These are phyloP conservation scores for Pachliopta kotzebuea DNA, from an alignment of 2,888 invertebrate species.

Conservation along the genomic window DNA sequence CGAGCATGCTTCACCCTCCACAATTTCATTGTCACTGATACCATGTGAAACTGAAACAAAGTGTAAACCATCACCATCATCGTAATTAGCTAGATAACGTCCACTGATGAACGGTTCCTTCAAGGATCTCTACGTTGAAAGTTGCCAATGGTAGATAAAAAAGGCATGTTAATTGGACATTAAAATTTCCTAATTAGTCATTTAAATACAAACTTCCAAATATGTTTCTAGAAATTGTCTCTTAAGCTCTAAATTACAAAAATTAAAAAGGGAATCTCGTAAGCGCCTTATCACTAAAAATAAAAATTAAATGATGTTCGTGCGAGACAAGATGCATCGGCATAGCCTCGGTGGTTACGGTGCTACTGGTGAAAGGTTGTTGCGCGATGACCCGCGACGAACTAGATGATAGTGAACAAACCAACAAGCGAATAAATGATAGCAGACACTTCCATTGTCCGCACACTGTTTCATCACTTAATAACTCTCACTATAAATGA, in stretches of 20 bases:
- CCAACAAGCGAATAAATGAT: constrained; percentile 37
- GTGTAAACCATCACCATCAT: too few relatives aligned
- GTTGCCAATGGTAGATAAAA: too few relatives aligned
- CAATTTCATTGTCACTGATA: too few relatives aligned
- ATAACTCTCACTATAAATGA: constrained; percentile 70
- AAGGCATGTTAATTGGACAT: too few relatives aligned
- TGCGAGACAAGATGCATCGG: constrained; percentile 6
- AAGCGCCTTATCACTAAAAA: neutral
- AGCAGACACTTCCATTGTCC: constrained; percentile 56
- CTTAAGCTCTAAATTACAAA: neutral
- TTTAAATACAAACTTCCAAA: too few relatives aligned
- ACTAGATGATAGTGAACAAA: constrained; percentile 34
- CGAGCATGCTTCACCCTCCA: too few relatives aligned
- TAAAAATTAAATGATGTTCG: constrained; percentile 2
- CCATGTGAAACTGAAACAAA: too few relatives aligned
- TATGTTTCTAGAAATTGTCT: too few relatives aligned
- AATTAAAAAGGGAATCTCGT: neutral
- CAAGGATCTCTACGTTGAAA: too few relatives aligned
- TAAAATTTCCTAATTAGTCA: too few relatives aligned
- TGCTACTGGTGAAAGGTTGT: constrained; percentile 59
- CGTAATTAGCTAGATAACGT: too few relatives aligned
- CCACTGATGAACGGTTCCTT: too few relatives aligned
- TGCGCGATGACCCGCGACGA: constrained; percentile 59
- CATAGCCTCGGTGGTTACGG: constrained; percentile 15
- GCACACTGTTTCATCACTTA: constrained; percentile 68